Percentiles rank a stretch among this genome's conserved stretches.
Evolutionary conservation across 1,140 invertebrate species (phyloP).

Genomic region (Lanistes nyassanus): DNA sequence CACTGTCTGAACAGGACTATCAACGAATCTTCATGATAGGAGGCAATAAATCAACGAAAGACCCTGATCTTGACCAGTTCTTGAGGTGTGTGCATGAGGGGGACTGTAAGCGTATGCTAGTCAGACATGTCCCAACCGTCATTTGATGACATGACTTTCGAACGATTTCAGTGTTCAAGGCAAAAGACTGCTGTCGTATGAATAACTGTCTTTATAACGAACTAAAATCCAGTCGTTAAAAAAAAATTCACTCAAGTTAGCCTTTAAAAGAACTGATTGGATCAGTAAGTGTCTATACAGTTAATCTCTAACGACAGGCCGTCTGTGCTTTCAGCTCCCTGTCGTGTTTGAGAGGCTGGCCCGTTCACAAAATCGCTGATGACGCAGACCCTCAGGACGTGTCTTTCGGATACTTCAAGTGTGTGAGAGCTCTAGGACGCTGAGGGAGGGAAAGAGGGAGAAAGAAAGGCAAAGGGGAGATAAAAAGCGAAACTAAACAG

Average conservation of each 20-base stretch:
- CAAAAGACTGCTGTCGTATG: too few species aligned
- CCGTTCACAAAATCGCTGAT: slow-evolving; percentile 39
- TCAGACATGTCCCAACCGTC: too few species aligned
- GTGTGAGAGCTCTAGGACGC: background rate
- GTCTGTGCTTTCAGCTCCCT: slow-evolving; percentile 33
- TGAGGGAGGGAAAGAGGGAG: slow-evolving; percentile 4
- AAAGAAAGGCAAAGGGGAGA: background rate
- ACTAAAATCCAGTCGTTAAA: too few species aligned
- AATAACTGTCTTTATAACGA: too few species aligned
- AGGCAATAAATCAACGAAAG: slow-evolving; percentile 46
- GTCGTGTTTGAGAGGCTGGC: slow-evolving; percentile 51
- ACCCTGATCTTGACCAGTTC: slow-evolving; percentile 43
- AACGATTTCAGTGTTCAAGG: too few species aligned
- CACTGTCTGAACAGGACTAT: slow-evolving; percentile 35
- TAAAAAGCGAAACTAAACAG: background rate
- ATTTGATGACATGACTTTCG: too few species aligned
- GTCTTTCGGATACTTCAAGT: slow-evolving; percentile 45
- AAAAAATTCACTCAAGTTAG: too few species aligned
- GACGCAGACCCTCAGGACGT: slow-evolving; percentile 40
- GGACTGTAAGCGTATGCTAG: too few species aligned
- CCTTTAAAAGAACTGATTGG: too few species aligned
- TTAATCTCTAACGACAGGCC: too few species aligned
- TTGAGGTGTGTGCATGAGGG: too few species aligned
- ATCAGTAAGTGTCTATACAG: too few species aligned
- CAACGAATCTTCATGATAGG: slow-evolving; percentile 52